These are phyloP conservation scores for Mormoops blainvillei DNA, from an alignment of 2,113 vertebrate genomes.

Conservation along the genomic window DNA sequence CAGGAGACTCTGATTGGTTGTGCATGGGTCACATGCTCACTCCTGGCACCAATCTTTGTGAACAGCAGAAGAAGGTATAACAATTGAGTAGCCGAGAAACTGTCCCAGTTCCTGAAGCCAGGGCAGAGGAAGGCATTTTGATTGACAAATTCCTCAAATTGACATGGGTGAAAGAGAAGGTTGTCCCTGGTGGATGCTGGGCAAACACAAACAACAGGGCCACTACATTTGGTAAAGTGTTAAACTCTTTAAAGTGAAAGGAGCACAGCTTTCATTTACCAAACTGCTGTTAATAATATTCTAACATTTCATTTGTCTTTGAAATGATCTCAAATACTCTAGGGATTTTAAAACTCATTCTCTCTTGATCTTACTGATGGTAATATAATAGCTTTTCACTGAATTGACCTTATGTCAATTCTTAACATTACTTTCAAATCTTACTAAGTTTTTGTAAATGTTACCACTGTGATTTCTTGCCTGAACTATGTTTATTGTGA, in stretches of 20 bases:
- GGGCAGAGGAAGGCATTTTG: neutral
- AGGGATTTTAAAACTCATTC: neutral
- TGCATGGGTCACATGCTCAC: neutral
- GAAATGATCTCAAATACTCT: constrained; percentile 6
- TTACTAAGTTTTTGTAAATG: constrained; percentile 25
- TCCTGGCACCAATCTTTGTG: neutral
- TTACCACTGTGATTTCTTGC: neutral
- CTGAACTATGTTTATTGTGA: constrained; percentile 6
- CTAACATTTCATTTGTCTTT: constrained; percentile 3
- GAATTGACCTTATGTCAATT: neutral
- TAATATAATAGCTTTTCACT: constrained; percentile 3
- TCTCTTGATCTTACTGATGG: neutral
- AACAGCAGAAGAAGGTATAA: neutral
- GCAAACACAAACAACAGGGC: neutral
- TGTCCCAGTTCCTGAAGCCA: neutral
- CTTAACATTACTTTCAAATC: constrained; percentile 13
- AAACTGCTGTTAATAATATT: neutral
- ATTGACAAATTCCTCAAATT: neutral
- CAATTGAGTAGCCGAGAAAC: neutral
- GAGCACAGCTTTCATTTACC: neutral
- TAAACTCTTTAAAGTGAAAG: neutral
- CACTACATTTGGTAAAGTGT: neutral
- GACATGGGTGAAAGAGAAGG: neutral
- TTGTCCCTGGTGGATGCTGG: neutral
- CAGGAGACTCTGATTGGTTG: neutral